Evolutionary conservation across 2,888 invertebrate genomes (phyloP).

Genomic region (Athalia circularis): DNA sequence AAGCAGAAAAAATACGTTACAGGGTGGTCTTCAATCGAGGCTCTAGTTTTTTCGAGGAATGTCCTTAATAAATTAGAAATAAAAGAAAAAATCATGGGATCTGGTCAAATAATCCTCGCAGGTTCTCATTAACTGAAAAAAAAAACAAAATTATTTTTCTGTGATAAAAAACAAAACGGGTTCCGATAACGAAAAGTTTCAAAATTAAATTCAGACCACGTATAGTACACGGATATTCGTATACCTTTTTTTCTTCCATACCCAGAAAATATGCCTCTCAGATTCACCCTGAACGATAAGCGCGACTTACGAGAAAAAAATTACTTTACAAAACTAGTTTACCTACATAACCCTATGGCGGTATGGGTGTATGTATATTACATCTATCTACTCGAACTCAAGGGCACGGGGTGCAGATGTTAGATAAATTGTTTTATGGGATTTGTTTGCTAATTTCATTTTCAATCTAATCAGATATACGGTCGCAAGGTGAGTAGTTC

Average conservation of each 20-base stretch:
- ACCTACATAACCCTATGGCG: too few relatives aligned
- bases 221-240: too few relatives aligned
- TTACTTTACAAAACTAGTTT: too few relatives aligned
- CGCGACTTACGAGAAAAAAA: too few relatives aligned
- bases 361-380: too few relatives aligned
- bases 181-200: too few relatives aligned
- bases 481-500: neutral
- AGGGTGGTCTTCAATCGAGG: neutral
- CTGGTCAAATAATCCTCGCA: neutral
- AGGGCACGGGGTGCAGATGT: constrained; percentile 28
- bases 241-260: too few relatives aligned
- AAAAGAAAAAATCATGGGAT: neutral
- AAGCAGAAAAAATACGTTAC: neutral
- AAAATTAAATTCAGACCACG: too few relatives aligned
- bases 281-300: too few relatives aligned
- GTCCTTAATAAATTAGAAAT: neutral
- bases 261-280: too few relatives aligned
- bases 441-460: constrained; percentile 44
- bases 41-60: neutral
- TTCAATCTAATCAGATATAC: constrained; percentile 40
- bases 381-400: neutral
- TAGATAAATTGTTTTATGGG: constrained; percentile 44
- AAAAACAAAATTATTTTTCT: constrained; percentile 1
- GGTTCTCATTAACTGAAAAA: neutral
- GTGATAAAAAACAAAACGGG: constrained; percentile 14